Conservation (phyloP, 2,113 vertebrate genomes). For the Lates calcarifer region DNA sequence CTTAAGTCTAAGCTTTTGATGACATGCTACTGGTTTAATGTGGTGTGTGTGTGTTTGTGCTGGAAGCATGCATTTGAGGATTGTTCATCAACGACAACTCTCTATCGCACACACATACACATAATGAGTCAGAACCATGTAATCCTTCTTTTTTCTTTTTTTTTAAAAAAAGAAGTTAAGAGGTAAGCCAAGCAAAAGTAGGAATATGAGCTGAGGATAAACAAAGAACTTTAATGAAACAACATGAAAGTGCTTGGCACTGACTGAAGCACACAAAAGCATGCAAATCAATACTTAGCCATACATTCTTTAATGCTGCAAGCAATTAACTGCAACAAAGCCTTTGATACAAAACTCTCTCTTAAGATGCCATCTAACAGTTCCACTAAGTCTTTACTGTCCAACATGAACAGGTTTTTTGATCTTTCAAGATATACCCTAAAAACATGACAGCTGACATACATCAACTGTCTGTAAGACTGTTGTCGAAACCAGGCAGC, state of each 20-base stretch:
- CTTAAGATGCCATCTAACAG: slow-evolving; percentile 28
- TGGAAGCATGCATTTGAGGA: slow-evolving; percentile 25
- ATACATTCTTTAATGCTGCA: slow-evolving; percentile 22
- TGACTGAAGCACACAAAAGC: slow-evolving; percentile 7
- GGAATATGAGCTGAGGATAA: slow-evolving; percentile 17
- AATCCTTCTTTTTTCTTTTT: too few species aligned
- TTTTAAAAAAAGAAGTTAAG: slow-evolving; percentile 35
- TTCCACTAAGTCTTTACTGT: slow-evolving; percentile 34
- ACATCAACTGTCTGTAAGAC: slow-evolving; percentile 46
- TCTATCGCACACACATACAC: slow-evolving; percentile 6
- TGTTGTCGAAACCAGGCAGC: slow-evolving; percentile 39
- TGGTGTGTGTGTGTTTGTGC: slow-evolving; percentile 32
- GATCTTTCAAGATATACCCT: slow-evolving; percentile 49
- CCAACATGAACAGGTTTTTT: slow-evolving; percentile 48
- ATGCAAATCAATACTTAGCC: slow-evolving; percentile 24
- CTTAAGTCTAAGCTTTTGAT: slow-evolving; percentile 76
- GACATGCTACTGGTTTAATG: slow-evolving; percentile 73
- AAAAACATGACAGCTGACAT: slow-evolving; percentile 64
- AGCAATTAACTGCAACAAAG: slow-evolving; percentile 52
- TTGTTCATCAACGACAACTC: slow-evolving; percentile 7
- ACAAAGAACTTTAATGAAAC: slow-evolving; percentile 25
- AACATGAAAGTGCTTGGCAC: slow-evolving; percentile 13
- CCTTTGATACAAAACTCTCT: slow-evolving; percentile 25
- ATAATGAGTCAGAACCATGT: slow-evolving; percentile 18
- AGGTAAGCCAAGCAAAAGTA: slow-evolving; percentile 16